A percentile compares a stretch with the other conserved stretches of the same genome.
phyloP scores from a whole-genome alignment of 1,140 invertebrate genomes.

The Metaphire vulgaris region DNA sequence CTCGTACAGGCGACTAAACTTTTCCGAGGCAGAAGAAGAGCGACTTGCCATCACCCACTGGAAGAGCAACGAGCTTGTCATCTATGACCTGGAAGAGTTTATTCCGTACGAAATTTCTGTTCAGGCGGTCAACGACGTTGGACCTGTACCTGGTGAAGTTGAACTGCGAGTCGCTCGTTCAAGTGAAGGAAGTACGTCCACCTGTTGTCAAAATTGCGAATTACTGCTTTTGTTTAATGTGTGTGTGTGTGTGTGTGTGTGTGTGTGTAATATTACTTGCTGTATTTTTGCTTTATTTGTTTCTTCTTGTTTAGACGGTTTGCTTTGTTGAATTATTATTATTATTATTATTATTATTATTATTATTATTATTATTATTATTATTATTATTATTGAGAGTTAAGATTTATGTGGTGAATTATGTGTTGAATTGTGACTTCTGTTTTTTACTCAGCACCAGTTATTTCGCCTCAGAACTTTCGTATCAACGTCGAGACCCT shows the following conservation, averaged over 20 bases:
- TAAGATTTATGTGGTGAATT: too few relatives aligned
- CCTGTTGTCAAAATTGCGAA: too few relatives aligned
- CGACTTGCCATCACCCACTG: constrained; percentile 14
- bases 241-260: too few relatives aligned
- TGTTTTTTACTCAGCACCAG: constrained; percentile 22
- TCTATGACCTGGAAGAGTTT: constrained; percentile 14
- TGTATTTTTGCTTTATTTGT: too few relatives aligned
- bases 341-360: too few relatives aligned
- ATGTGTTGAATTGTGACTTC: not conserved
- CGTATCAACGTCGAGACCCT: constrained; percentile 30
- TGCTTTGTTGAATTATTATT: too few relatives aligned
- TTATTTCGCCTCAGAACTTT: constrained; percentile 25
- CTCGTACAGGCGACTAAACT: constrained; percentile 13
- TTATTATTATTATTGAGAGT: too few relatives aligned
- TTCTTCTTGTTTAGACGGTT: too few relatives aligned
- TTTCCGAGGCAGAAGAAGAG: not conserved
- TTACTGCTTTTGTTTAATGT: too few relatives aligned
- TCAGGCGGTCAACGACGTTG: constrained; percentile 12
- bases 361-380: too few relatives aligned
- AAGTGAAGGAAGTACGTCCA: constrained; percentile 25
- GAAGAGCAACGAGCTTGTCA: constrained; percentile 24
- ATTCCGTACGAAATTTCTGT: constrained; percentile 19
- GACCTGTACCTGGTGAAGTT: not conserved
- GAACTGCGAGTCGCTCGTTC: constrained; percentile 11
- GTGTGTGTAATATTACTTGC: too few relatives aligned